Conservation (phyloP, 2,113 vertebrate genomes). For the cattle (Bos taurus) region ARS-UCD2.0 NC_037335.1:34856001-34856500, state of each 20-base stretch:
- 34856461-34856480: neutral
- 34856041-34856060: neutral
- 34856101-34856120: neutral
- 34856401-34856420: neutral
- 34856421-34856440: neutral
- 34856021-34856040: slow-evolving; percentile 9
- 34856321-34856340: neutral
- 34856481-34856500: neutral
- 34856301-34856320: neutral
- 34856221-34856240: neutral
- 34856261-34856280: neutral
- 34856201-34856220: neutral
- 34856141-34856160: neutral
- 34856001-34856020: slow-evolving; percentile 8
- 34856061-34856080: neutral
- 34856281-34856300: neutral
- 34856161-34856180: neutral
- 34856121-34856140: neutral
- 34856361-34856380: neutral
- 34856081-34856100: neutral
- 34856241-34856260: neutral
- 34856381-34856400: neutral
- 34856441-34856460: neutral
- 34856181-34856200: neutral
- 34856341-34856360: neutral